Evolutionary conservation across 1,140 invertebrate genomes (phyloP), one percentile per base, ranked within the genome.

Genomic region (Oedothorax gibbosus): DNA sequence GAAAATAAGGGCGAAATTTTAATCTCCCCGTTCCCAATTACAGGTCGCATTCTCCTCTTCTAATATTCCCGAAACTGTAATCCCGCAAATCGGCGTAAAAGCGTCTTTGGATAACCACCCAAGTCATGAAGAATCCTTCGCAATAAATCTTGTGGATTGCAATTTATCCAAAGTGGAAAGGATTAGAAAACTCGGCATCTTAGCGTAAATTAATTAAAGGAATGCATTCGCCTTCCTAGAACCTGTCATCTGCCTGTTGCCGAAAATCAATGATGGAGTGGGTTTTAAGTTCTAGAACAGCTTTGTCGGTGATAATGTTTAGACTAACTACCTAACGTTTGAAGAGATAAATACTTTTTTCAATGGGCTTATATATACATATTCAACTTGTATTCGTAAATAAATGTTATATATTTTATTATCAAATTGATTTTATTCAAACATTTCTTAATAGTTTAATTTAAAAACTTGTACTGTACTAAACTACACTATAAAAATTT

Each of bases 81-180:
- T 77, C 75, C 60, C 18, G 62, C 64, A 77, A 77, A 77, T 77
- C 75, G 75, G 7, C 15, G 20, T 64, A 60, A 60, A 77, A 64
- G 21, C 21, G 57, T 49, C 60, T 64, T 77, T 15, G n/a, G 60
- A 35, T 10, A 15, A 35, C 21, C 64, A n/a, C 35, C 35, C 9
- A 77, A 77, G 75, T 64, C 60, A 65, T 51, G 75, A 77, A 77
- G 62, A 62, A 77, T 77, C 75, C 49, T n/a, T 77, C 75, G 49
- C 49, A 65, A 77, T 77, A 77, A 77, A 77, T 77, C 75, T 77
- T 77, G 75, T 77, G 65, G 35, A 35, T 35, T 35, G 35, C 35
- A 35, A 35, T 35, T 35, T 35, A 35, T 35, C 35, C 35, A 35
- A 35, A 35, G 35, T 35, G 35, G 65, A 65, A 65, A 62, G 75